Evolutionary conservation across 64 coral and sea anemone species (phyloP).

Genomic region (Platygyra sinensis): DNA sequence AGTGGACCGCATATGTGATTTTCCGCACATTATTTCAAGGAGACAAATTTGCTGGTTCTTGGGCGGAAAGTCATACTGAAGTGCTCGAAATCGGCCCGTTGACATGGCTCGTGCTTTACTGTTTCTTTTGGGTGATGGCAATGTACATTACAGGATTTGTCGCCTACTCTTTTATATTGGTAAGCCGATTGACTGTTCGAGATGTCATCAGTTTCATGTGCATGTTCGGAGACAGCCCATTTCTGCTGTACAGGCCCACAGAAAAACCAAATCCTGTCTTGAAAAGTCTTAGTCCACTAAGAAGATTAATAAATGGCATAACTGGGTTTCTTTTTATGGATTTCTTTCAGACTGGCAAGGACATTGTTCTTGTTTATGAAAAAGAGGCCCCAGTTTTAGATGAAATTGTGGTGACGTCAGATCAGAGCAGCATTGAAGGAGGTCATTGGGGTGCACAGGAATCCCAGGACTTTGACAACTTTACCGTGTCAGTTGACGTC

Average conservation of each 20-base stretch:
- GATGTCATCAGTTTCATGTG: slow-evolving; percentile 90
- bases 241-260: slow-evolving; percentile 57
- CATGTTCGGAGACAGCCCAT: slow-evolving; percentile 83
- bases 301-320: slow-evolving; percentile 30
- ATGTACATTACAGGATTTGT: slow-evolving; percentile 93
- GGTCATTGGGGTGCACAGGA: not conserved
- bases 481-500: slow-evolving; percentile 2
- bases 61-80: slow-evolving; percentile 19
- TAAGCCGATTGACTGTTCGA: slow-evolving; percentile 74
- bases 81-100: slow-evolving; percentile 37
- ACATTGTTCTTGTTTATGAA: slow-evolving; percentile 88
- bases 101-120: slow-evolving; percentile 74
- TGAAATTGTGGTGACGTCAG: not conserved
- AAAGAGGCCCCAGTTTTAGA: not conserved
- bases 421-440: slow-evolving; percentile 17
- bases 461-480: not conserved
- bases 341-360: slow-evolving; percentile 67
- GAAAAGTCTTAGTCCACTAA: slow-evolving; percentile 41
- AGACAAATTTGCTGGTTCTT: slow-evolving; percentile 71
- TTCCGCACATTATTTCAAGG: slow-evolving; percentile 56
- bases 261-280: not conserved
- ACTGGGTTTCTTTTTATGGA: slow-evolving; percentile 84
- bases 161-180: slow-evolving; percentile 86
- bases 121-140: slow-evolving; percentile 80
- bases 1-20: slow-evolving; percentile 77